Base-by-base conservation (phyloP, 2,888 invertebrate genomes). In the Beris morrisii region DNA sequence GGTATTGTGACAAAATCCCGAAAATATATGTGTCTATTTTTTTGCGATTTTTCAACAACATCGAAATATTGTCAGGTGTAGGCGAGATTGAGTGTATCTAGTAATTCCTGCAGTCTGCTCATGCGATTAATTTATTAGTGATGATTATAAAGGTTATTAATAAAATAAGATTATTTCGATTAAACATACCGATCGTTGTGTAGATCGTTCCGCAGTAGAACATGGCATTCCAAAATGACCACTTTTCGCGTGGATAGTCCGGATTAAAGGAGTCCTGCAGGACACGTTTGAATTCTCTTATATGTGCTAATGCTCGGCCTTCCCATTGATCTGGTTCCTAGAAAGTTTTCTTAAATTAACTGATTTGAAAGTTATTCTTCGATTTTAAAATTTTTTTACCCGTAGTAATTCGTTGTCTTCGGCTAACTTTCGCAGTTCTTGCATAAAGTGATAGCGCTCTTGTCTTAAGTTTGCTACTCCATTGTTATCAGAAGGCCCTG, bases 141-240 rank as follows among this genome's bases (percentile, higher is more conserved):
- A 38, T 9, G 38, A 7, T 38, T 38, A 38, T 38, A 38, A 7
- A 38, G 7, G 38, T 38, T 38, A 22, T 4, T 55, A 7, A 61
- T 4, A 50, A 61, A 45, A 61, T 15, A 61, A 9, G 31, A 38
- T 9, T 31, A 4, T 3, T 11, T 30, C 44, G 28, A 31, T 28
- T 44, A 38, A 11, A 80, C 87, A 85, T 75, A 93, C 94, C 94
- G 75, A 94, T 94, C 11, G 93, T 94, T 11, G 94, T 94, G 74
- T 90, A 93, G 75, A 94, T 89, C 30, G 94, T 94, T 50, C 92
- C 91, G 71, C 93, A 91, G 74, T 89, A 94, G 73, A 94, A 93
- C 80, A 94, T 87, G 0, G 93, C 85, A 76, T 93, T 92, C 89
- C 90, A 91, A 77, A 93, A 92, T 0, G 88, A 86, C 94, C 94